Conservation (phyloP, 2,113 vertebrate genomes). For the Triplophysa tibetana region DNA sequence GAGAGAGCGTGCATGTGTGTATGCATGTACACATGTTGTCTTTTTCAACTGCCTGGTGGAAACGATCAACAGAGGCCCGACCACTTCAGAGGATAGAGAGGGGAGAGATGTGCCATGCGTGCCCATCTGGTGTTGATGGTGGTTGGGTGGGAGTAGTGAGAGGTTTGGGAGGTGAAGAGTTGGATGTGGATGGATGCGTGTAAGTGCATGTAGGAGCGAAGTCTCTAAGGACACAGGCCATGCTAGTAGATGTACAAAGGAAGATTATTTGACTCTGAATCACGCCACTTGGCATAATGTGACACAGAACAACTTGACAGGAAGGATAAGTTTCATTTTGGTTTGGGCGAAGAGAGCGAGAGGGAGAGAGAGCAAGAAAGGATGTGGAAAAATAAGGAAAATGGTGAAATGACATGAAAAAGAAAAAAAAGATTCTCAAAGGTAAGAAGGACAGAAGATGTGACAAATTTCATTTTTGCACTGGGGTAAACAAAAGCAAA, state of each 20-base stretch:
- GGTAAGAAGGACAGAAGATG: conserved; percentile 30
- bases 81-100: conserved; percentile 47
- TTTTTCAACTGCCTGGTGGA: conserved; percentile 28
- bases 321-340: conserved; percentile 96
- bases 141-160: not conserved
- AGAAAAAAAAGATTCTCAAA: conserved; percentile 7
- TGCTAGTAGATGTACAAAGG: conserved; percentile 94
- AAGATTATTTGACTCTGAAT: conserved; percentile 95
- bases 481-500: conserved; percentile 31
- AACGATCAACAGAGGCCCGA: conserved; percentile 33
- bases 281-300: conserved; percentile 91
- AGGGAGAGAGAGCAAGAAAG: conserved; percentile 53
- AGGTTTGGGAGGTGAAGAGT: conserved; percentile 25
- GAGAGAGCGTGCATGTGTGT: conserved; percentile 28
- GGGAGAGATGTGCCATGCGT: conserved; percentile 44
- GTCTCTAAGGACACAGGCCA: conserved; percentile 86
- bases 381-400: conserved; percentile 56
- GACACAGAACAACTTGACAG: conserved; percentile 90
- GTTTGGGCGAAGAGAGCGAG: conserved; percentile 67
- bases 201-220: conserved; percentile 80
- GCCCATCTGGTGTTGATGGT: conserved; percentile 37
- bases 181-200: conserved; percentile 38
- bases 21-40: conserved; percentile 41
- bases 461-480: conserved; percentile 17
- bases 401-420: conserved; percentile 41